Conservation (phyloP, 1,140 invertebrate genomes). For the Sminthurinus signatus region DNA sequence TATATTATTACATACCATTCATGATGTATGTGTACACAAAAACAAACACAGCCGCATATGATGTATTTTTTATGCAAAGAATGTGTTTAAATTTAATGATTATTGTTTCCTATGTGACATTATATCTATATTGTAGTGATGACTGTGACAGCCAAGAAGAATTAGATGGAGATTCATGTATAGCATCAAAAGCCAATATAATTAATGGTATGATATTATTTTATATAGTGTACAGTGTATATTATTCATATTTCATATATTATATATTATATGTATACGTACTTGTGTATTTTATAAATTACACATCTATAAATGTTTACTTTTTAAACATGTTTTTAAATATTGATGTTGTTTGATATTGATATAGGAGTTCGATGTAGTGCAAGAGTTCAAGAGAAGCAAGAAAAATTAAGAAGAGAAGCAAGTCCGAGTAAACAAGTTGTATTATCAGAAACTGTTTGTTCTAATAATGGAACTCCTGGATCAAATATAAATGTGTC, state of each 20-base stretch:
- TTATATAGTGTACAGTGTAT: too few relatives aligned
- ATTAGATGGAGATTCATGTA: conserved; percentile 12
- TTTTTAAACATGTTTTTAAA: background rate
- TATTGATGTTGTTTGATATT: background rate
- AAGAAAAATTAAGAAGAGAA: conserved; percentile 37
- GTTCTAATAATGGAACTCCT: too few relatives aligned
- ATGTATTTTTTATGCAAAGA: background rate
- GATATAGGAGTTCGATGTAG: conserved; percentile 19
- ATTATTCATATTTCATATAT: background rate
- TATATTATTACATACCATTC: background rate
- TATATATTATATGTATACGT: background rate
- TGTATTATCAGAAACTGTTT: background rate
- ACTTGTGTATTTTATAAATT: background rate
- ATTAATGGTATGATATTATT: conserved; percentile 23
- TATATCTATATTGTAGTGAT: conserved; percentile 18
- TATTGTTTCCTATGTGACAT: background rate
- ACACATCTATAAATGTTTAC: background rate
- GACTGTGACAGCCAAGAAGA: conserved; percentile 39
- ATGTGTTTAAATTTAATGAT: background rate
- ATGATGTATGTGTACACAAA: background rate
- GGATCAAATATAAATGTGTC: too few relatives aligned
- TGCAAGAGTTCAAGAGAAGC: conserved; percentile 39
- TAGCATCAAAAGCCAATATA: conserved; percentile 20
- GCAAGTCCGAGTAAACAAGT: conserved; percentile 31
- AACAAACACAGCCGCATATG: background rate